Evolutionary conservation across 2,113 vertebrate genomes (phyloP).

Genomic region (Echinops telfairi): DNA sequence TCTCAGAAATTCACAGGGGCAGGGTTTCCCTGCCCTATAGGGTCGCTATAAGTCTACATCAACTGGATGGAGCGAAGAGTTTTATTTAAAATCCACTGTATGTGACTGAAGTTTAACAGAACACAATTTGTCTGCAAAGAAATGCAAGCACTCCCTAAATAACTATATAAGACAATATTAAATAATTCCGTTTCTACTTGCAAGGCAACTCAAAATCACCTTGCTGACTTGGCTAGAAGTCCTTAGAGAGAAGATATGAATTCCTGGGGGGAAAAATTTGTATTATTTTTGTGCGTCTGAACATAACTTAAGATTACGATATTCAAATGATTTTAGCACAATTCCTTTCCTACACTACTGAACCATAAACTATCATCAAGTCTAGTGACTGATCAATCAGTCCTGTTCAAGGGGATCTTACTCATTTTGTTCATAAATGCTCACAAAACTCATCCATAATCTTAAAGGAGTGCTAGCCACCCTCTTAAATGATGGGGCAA

Average conservation of each 20-base stretch:
- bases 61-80: neutral
- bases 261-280: neutral
- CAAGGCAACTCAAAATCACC: conserved; percentile 26
- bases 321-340: conserved; percentile 55
- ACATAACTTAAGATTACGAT: neutral
- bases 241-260: conserved; percentile 36
- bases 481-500: conserved; percentile 4
- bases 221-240: conserved; percentile 7
- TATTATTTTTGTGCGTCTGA: conserved; percentile 1
- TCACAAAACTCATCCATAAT: conserved; percentile 38
- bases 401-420: conserved; percentile 30
- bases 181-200: conserved; percentile 39
- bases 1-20: too few relatives aligned
- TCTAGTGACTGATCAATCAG: neutral
- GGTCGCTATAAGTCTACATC: too few relatives aligned
- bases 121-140: neutral
- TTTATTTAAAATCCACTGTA: neutral
- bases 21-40: too few relatives aligned
- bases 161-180: conserved; percentile 51
- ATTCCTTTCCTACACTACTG: conserved; percentile 30
- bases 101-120: neutral
- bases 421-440: neutral
- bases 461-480: conserved; percentile 14
- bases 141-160: neutral
- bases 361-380: conserved; percentile 33